Percentiles rank a stretch among this genome's conserved stretches.
Conservation (phyloP, 2,113 vertebrate species). For the Hystrix brachyura region DNA sequence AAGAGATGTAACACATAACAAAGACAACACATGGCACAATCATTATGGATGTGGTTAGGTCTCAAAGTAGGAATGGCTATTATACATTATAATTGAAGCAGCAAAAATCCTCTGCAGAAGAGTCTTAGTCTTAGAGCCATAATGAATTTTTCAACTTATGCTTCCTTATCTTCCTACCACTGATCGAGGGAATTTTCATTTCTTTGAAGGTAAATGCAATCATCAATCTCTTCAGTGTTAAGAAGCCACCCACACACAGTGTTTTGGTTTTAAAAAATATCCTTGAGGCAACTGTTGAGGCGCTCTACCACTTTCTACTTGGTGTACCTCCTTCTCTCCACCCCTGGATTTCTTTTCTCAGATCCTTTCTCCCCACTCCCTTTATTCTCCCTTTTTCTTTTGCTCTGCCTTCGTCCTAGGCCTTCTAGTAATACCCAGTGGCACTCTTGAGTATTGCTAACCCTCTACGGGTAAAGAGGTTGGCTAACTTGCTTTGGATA, state of each 20-base stretch:
- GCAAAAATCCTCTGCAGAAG: not conserved
- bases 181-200: not conserved
- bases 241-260: not conserved
- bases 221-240: not conserved
- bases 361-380: conserved; percentile 61
- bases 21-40: not conserved
- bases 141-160: conserved; percentile 9
- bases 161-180: not conserved
- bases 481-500: conserved; percentile 76
- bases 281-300: conserved; percentile 39
- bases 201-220: not conserved
- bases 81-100: conserved; percentile 14
- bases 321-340: conserved; percentile 46
- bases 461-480: conserved; percentile 75
- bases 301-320: conserved; percentile 51
- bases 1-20: not conserved
- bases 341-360: conserved; percentile 59
- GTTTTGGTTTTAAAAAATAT: conserved; percentile 1
- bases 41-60: not conserved
- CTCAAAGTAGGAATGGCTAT: not conserved
- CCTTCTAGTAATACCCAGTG: conserved; percentile 70
- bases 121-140: not conserved
- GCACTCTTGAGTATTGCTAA: conserved; percentile 70
- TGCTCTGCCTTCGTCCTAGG: conserved; percentile 73
- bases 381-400: conserved; percentile 70